Base-by-base conservation (phyloP, 1,140 invertebrate species). In the Agrypnia vestita region DNA sequence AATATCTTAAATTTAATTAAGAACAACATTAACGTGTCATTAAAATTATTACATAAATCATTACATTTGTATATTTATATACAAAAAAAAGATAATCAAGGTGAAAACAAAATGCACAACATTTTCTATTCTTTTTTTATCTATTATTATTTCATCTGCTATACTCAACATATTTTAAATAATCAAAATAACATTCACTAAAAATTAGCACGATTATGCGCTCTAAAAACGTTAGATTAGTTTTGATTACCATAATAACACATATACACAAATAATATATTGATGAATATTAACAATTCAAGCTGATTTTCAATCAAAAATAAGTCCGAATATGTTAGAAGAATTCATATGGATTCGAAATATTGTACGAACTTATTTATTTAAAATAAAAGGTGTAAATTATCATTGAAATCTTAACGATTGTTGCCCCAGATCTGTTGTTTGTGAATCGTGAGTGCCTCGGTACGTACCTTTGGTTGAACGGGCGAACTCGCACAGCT, bases 401-500 rank as follows among this genome's bases (percentile, higher is more conserved):
- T 84, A 78, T 85, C 80, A 84, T 83, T 83, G 84, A 81, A 85
- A 80, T 80, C 25, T 77, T 13, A 82, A 83, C 44, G 73, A 51
- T 84, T 76, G 73, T 81, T 78, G 82, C 80, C 81, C 25, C 73
- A 49, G 75, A 78, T 79, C 25, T 35, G 25, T 35, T 35, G 25
- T 35, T 35, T 35, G 25, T 35, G 25, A 35, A 35, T 35, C 6
- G 25, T 35, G 25, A 35, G 6, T 35, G 25, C 25, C 25, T 35
- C 25, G 6, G 25, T 35, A 35, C 12, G 44, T 85, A 95, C 94
- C 94, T 94, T 91, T 94, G 93, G 90, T 95, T 95, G 90, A 95
- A 95, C 86, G 94, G 94, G 85, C 94, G 92, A 85, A 95, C 94
- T 86, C 94, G 91, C 81, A 95, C 94, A 84, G 94, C 94, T 84